Evolutionary conservation across 1,140 invertebrate genomes (phyloP).

Genomic region (Megathymus violae): DNA sequence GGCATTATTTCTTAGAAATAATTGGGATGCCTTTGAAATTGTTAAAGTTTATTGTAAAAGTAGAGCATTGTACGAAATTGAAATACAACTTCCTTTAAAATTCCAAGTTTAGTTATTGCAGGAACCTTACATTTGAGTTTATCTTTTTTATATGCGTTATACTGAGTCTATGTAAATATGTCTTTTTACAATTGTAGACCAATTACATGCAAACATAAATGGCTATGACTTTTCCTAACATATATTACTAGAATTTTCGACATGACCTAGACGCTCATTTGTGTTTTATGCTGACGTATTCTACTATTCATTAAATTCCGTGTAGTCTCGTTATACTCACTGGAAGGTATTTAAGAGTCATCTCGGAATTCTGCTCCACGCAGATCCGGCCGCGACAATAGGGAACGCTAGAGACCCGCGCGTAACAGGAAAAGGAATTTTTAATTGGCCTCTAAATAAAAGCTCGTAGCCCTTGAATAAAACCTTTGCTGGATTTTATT

Average conservation of each 20-base stretch:
- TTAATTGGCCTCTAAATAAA: slow-evolving; percentile 77
- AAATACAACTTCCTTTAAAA: no score
- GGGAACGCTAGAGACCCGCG: slow-evolving; percentile 48
- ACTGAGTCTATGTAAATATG: no score
- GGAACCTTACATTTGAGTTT: no score
- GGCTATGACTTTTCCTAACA: neutral
- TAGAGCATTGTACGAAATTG: no score
- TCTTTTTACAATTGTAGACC: no score
- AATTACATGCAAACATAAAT: no score
- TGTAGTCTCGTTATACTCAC: slow-evolving; percentile 62
- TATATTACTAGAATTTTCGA: slow-evolving; percentile 3
- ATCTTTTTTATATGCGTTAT: no score
- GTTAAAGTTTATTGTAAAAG: no score
- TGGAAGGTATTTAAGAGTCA: slow-evolving; percentile 68
- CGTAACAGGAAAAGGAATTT: slow-evolving; percentile 67
- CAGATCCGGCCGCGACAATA: slow-evolving; percentile 63
- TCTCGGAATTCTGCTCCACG: slow-evolving; percentile 51
- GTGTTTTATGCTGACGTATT: slow-evolving; percentile 28
- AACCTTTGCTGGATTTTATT: slow-evolving; percentile 31
- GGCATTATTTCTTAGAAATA: no score
- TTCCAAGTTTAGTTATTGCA: no score
- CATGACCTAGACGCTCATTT: slow-evolving; percentile 23
- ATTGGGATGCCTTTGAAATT: no score
- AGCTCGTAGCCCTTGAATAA: slow-evolving; percentile 49
- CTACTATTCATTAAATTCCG: slow-evolving; percentile 46